These are phyloP conservation scores for Tychaedon coryphoeus DNA, from an alignment of 2,113 vertebrate species.

Conservation along the genomic window DNA sequence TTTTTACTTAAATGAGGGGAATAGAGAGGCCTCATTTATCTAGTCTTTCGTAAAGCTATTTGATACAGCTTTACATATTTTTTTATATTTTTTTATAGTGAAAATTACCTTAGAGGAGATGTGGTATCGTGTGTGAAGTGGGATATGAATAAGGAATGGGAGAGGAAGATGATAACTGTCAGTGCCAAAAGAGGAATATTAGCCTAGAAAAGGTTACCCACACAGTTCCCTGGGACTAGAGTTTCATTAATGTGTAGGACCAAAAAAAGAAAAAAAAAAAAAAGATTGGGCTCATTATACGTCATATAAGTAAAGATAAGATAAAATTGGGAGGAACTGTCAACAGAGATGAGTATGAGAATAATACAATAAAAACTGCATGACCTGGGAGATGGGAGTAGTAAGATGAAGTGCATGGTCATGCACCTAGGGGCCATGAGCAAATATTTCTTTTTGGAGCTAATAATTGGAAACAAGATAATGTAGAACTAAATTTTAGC, in stretches of 20 bases:
- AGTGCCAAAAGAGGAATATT: background rate
- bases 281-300: background rate
- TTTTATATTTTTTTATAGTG: background rate
- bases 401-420: background rate
- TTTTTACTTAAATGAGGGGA: background rate
- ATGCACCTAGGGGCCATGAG: background rate
- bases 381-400: background rate
- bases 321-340: background rate
- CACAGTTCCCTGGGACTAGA: background rate
- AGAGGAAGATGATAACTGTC: background rate
- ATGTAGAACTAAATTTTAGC: background rate
- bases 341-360: background rate
- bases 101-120: background rate
- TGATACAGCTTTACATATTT: background rate
- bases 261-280: background rate
- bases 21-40: too few species aligned
- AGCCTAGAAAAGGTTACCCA: background rate
- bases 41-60: background rate
- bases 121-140: background rate
- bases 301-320: background rate
- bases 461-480: background rate
- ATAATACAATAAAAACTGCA: background rate
- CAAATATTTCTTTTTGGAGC: background rate
- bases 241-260: background rate
- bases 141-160: background rate